Evolutionary conservation across 2,797 vertebrate species (phyloP), one percentile per base, ranked within the genome.

Genomic region (Loris lydekkerianus): DNA sequence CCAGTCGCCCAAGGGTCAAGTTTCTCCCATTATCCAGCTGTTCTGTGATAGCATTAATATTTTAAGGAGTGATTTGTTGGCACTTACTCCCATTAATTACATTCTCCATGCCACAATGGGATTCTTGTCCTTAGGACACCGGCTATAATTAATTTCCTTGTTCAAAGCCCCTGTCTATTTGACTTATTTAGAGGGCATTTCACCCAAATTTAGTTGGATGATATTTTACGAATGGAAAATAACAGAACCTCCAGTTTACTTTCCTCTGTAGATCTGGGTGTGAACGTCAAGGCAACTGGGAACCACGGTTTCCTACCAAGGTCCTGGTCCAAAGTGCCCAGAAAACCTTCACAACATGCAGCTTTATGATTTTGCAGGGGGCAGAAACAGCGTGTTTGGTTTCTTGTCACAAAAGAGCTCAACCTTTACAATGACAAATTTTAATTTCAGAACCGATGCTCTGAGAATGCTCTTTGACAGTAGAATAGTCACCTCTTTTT

Each of bases 21-120:
- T 97, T 97, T 92, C 97, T 91, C 94, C 96, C 95, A 80, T 93
- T 96, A 96, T 63, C 94, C 97, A 96, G 97, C 97, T 97, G 97
- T 97, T 97, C 96, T 96, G 92, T 97, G 97, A 97, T 97, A 97
- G 96, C 95, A 91, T 96, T 98, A 94, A 97, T 97, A 98, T 98
- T 97, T 98, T 97, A 97, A 96, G 77, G 84, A 91, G 93, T 97
- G 96, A 98, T 97, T 98, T 98, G 97, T 95, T 96, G 96, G 91
- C 43, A 4, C 89, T 86, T 82, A 81, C 94, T 86, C 87, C 86
- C 89, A 97, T 97, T 96, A 96, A 96, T 97, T 94, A 96, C 81
- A 20, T 49, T 93, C 91, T 70, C 70, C 7, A 1, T 94, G 92
- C 91, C 97, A 92, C 96, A 76, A 72, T 81, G 96, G 96, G 96